Conservation (phyloP, 2,113 vertebrate genomes). For the Sinocyclocheilus grahami region DNA sequence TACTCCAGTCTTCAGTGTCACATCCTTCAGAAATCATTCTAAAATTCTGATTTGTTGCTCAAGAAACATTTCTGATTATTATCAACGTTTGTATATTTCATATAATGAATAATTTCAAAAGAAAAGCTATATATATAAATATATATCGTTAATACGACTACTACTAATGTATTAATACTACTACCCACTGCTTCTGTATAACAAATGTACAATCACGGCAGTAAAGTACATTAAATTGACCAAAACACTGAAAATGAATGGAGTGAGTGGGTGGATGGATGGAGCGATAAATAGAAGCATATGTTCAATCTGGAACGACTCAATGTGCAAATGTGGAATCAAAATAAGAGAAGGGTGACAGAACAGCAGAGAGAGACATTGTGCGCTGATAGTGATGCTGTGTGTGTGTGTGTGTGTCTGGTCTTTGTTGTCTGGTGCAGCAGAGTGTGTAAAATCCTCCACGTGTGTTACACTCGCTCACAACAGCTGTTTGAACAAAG, state of each 20-base stretch:
- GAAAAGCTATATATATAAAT: no score
- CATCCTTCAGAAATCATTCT: neutral
- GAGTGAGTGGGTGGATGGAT: neutral
- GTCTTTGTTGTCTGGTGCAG: conserved; percentile 34
- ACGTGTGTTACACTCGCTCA: neutral
- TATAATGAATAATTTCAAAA: no score
- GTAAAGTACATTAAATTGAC: neutral
- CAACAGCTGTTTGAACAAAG: conserved; percentile 52
- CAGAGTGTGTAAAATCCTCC: conserved; percentile 6
- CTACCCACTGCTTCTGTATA: neutral
- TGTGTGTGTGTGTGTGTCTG: conserved; percentile 18
- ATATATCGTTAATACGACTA: no score
- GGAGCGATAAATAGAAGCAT: neutral
- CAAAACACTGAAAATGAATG: neutral
- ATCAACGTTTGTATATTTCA: neutral
- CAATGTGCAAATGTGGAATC: neutral
- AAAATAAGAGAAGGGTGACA: neutral
- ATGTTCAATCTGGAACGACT: neutral
- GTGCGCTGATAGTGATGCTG: neutral
- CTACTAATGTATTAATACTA: no score
- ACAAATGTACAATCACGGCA: neutral
- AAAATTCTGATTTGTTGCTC: neutral
- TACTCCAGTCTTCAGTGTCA: neutral
- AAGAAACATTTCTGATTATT: neutral
- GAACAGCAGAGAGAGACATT: neutral